These are phyloP conservation scores for Heteronetta atricapilla DNA, from an alignment of 2,113 vertebrate genomes.

Conservation along the genomic window DNA sequence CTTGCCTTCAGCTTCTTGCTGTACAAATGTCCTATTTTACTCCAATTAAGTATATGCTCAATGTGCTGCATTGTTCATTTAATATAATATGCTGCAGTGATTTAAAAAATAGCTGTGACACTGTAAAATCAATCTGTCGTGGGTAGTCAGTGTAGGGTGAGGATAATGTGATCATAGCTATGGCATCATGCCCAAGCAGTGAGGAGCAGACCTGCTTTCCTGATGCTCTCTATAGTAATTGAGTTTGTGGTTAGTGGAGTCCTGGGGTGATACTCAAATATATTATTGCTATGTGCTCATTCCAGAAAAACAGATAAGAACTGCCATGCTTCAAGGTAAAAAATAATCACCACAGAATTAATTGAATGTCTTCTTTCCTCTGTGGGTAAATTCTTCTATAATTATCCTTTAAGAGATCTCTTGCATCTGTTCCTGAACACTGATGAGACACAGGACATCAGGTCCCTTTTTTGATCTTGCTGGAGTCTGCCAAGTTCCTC, in stretches of 20 bases:
- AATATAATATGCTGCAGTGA: background rate
- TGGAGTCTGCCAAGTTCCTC: background rate
- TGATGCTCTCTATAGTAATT: background rate
- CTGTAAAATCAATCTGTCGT: slow-evolving; percentile 22
- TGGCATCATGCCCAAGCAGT: background rate
- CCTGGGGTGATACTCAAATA: background rate
- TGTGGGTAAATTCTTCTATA: slow-evolving; percentile 2
- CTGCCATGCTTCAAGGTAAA: background rate
- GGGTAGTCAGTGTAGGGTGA: background rate
- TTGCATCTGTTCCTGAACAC: background rate
- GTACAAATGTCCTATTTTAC: slow-evolving; percentile 6
- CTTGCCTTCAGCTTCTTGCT: background rate
- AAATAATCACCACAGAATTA: background rate
- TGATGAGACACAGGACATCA: background rate
- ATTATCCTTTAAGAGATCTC: background rate
- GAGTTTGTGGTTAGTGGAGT: background rate
- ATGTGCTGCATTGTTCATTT: slow-evolving; percentile 1
- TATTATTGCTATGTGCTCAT: background rate
- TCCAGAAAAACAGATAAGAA: background rate
- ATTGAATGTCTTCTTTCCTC: background rate
- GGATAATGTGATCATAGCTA: background rate
- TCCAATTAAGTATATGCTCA: background rate
- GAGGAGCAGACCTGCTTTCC: background rate
- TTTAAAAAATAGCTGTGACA: background rate
- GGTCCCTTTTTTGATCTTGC: background rate